Base-by-base conservation (phyloP, 2,113 vertebrate species). In the Corythaeola cristata region DNA sequence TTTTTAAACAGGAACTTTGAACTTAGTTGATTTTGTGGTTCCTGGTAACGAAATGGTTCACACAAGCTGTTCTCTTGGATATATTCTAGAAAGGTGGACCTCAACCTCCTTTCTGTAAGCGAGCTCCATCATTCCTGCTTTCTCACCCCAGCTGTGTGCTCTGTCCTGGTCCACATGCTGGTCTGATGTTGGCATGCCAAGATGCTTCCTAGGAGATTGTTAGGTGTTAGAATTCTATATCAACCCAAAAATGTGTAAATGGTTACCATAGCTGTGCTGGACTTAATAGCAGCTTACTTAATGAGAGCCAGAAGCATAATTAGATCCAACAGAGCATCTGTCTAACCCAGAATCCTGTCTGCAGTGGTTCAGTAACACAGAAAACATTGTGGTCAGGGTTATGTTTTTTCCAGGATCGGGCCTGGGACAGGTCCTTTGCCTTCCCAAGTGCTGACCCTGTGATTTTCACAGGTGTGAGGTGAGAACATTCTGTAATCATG, bases 81-180 rank as follows among this genome's bases (percentile, higher is more conserved):
- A 5, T 53, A 3, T 55, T 88, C 3, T 62, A 24, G 72, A 76
- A 86, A 20, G 55, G 32, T 41, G n/a, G 41, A 62, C 15, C 15
- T 84, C 2, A 1, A 1, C 9, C 19, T 80, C 15, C 16, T 79
- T 73, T 39, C 33, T 69, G 0, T 21, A 44, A 27, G 12, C 0
- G 7, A 79, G 26, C 21, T 21, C 39, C 20, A 2, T 49, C 30
- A 30, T 20, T 85, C 11, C 28, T 72, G n/a, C 47, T n/a, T 78
- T 22, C 45, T 56, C 20, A 32, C 27, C 47, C 50, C 27, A n/a
- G 16, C 24, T 4, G 3, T 30, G 12, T 55, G 35, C 50, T 63
- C 10, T 60, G 53, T 24, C 35, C 64, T 72, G 41, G 11, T 41
- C 30, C 0, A 1, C 2, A 1, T 41, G 23, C 59, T n/a, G 30